These are phyloP conservation scores for Pseudochromis fuscus DNA, from an alignment of 2,797 vertebrate species.

Conservation along the genomic window DNA sequence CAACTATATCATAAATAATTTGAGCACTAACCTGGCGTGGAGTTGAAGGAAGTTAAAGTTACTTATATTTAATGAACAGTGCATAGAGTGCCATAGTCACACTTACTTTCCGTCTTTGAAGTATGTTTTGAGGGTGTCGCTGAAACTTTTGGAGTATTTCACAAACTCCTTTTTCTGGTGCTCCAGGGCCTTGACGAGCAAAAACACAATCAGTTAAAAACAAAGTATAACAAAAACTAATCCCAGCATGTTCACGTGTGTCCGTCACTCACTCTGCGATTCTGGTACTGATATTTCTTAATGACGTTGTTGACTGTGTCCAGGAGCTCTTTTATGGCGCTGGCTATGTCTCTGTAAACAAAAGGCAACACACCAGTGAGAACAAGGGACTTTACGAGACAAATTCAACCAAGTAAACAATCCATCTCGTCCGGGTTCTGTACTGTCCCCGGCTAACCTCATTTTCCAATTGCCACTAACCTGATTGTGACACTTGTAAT, in stretches of 20 bases:
- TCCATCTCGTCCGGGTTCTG: not conserved
- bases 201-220: not conserved
- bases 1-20: not conserved
- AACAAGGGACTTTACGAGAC: not conserved
- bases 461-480: too few relatives aligned
- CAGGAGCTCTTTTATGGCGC: constrained; percentile 99
- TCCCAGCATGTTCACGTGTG: not conserved
- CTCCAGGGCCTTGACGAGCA: constrained; percentile 90
- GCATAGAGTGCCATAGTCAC: not conserved
- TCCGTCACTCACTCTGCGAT: constrained; percentile 92
- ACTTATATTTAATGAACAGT: not conserved
- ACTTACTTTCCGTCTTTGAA: constrained; percentile 99
- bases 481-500: not conserved
- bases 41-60: not conserved
- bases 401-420: not conserved
- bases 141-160: constrained; percentile 99
- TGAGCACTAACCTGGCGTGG: not conserved
- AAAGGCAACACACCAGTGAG: constrained; percentile 1
- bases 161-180: constrained; percentile 99
- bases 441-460: not conserved
- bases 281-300: constrained; percentile 99
- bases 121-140: constrained; percentile 98
- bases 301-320: constrained; percentile 99
- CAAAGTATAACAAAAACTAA: not conserved
- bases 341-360: constrained; percentile 94